These are phyloP conservation scores for Cancer borealis DNA, from an alignment of 2,888 invertebrate genomes.

Conservation along the genomic window DNA sequence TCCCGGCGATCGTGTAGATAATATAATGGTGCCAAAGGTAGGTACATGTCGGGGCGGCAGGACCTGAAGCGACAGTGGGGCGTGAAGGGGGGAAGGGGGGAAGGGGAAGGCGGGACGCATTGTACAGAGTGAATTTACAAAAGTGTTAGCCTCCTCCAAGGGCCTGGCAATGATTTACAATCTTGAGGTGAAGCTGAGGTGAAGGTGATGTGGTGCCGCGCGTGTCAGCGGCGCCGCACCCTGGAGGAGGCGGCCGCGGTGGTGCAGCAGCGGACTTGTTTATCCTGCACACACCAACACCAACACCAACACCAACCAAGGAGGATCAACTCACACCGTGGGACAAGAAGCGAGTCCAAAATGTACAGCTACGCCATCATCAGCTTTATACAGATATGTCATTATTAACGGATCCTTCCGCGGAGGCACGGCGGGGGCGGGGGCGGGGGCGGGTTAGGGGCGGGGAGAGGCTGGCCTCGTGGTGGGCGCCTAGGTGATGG, in stretches of 20 bases:
- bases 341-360: constrained; percentile 68
- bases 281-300: constrained; percentile 65
- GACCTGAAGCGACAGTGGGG: neutral
- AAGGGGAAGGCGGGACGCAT: constrained; percentile 50
- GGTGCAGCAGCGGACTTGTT: constrained; percentile 38
- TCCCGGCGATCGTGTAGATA: neutral
- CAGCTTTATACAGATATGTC: constrained; percentile 64
- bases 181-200: neutral
- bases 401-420: constrained; percentile 15
- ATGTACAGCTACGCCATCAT: constrained; percentile 66
- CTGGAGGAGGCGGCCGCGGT: neutral
- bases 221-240: neutral
- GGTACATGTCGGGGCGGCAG: neutral
- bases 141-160: constrained; percentile 55
- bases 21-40: neutral
- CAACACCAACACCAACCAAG: constrained; percentile 59
- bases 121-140: constrained; percentile 74
- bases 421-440: neutral
- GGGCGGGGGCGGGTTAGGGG: neutral
- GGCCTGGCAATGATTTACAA: neutral
- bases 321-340: constrained; percentile 66
- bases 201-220: neutral
- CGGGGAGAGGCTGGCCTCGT: neutral
- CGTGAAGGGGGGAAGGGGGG: neutral
- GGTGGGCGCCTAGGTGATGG: neutral